Evolutionary conservation across 1,140 invertebrate species (phyloP), one percentile per base, ranked within the genome.

Genomic region (Trichoplusia ni): DNA sequence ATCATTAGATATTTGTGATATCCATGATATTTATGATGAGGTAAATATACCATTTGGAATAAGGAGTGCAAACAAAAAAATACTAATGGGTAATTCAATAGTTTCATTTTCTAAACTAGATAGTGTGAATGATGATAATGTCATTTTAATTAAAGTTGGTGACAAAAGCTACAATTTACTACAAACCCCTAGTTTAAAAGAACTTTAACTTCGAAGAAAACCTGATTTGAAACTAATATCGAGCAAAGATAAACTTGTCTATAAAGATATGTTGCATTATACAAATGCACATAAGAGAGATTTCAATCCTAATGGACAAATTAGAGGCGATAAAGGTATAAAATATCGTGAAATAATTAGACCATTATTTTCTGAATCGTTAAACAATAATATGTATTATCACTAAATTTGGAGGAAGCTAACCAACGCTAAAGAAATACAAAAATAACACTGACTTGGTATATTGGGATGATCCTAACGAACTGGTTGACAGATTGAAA

Each of bases 401-500:
- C 8, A 46, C 18, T 18, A 67, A 56, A 54, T 5, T 13, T 8
- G 42, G 51, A 14, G 47, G 56, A 42, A 47, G 16, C 11, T 49
- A 47, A 42, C 51, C 59, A 51, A 53, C 7, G 8, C 19, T 59
- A 18, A 68, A 62, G 16, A 59, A 38, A 49, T 63, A 59, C 14
- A 67, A 59, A 37, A 27, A 21, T 7, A 59, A 66, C 19, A 46
- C 59, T 16, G 68, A 66, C 40, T 64, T 37, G 4, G 23, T 69
- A 18, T 61, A 69, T 51, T 71, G 65, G 61, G 59, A 72, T 64
- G 61, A 68, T 46, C 40, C 61, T 33, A 62, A 51, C 31, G 56
- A 58, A 47, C 29, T 70, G 11, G 37, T 69, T 16, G 60, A 64
- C 6, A 8, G 5, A 40, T 40, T 19, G n/a, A n/a, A n/a, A n/a